Base-by-base conservation (phyloP, 2,888 invertebrate species). In the Ectemnius cavifrons region DNA sequence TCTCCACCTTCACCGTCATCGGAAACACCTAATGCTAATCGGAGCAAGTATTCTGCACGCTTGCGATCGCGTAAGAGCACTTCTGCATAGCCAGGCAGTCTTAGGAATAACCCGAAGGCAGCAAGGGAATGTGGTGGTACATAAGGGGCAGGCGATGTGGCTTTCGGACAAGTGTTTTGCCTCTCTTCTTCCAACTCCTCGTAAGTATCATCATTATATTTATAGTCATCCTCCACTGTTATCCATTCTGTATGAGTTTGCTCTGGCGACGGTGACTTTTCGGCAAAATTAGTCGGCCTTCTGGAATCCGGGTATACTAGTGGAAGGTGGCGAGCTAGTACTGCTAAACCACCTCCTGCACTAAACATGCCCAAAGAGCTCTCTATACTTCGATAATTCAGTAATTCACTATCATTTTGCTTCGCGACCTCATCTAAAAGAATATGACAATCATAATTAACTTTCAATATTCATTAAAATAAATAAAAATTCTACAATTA, bases 1-100 rank as follows among this genome's bases (percentile, higher is more conserved):
- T 96, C 95, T 78, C 94, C 95, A 89, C 97, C 97, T 91, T 97
- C 97, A 61, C 97, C 97, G 87, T 98, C 97, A 85, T 97, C 97
- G 2, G 96, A 95, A 5, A 97, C 97, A 23, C 98, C 98, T 20
- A 98, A 93, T 47, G 97, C 95, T 63, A 98, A 92, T 4, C 98
- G 92, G 78, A 98, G 92, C 76, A 98, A 93, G 89, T 97, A 97
- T 86, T 97, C 95, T 0, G 98, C 98, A 77, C 95, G 94, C 80
- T 96, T 94, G 84, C 96, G 95, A 90, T 97, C 97, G 81, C 94
- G 94, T 28, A 98, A 92, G 77, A 98, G 91, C 58, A 97, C 96
- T 89, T 97, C 97, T 0, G 98, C 97, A 90, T 98, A 98, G 1
- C 97, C 96, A 0, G 97, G 97, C 84, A 98, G 92, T 82, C 97